Percentiles rank a stretch among this genome's conserved stretches.
Conservation (phyloP, 2,888 invertebrate species). For the Microctonus hyperodae region DNA sequence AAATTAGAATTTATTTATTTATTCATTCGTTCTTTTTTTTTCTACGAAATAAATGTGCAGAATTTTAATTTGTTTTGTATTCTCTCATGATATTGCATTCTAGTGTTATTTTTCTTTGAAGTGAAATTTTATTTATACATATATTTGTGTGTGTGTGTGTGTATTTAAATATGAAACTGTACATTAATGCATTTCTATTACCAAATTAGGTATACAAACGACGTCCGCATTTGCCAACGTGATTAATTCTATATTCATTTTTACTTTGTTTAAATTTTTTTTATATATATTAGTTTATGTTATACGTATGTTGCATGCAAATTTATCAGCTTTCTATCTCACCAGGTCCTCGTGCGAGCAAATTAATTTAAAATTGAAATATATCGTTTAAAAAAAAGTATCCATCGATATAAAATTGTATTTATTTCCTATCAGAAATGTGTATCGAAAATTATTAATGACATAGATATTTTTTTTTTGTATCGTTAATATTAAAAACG, state of each 20-base stretch:
- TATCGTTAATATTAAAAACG: slow-evolving; percentile 7
- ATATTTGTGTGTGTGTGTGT: not conserved
- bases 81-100: slow-evolving; percentile 8
- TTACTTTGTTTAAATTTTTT: not conserved
- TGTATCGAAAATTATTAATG: too few species aligned
- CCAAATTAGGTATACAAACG: slow-evolving; percentile 15
- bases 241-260: slow-evolving; percentile 8
- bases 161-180: slow-evolving; percentile 2
- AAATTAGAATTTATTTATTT: slow-evolving; percentile 5
- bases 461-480: not conserved
- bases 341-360: slow-evolving; percentile 41
- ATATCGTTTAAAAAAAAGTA: not conserved
- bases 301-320: slow-evolving; percentile 3
- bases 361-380: not conserved
- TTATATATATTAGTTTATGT: not conserved
- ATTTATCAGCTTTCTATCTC: slow-evolving; percentile 23
- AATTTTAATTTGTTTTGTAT: slow-evolving; percentile 7
- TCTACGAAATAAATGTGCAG: slow-evolving; percentile 1
- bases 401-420: not conserved
- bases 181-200: slow-evolving; percentile 7
- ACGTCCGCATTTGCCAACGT: slow-evolving; percentile 29
- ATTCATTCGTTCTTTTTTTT: not conserved
- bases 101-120: not conserved
- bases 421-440: not conserved
- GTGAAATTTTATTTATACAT: not conserved